Base-by-base conservation (phyloP, 2,888 invertebrate genomes). In the Platypus cylindrus region DNA sequence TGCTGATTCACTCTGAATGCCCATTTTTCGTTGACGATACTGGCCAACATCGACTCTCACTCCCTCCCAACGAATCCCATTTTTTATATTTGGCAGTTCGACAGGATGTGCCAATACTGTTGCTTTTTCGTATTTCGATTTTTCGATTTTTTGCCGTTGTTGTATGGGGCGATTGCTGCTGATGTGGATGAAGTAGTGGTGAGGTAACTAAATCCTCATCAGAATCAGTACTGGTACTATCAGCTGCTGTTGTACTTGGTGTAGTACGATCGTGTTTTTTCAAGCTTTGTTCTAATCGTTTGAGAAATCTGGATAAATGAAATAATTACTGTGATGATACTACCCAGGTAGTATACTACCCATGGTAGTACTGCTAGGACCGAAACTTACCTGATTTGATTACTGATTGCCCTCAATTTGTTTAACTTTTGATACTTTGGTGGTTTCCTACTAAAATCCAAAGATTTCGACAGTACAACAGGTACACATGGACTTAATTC, bases 361-460 rank as follows among this genome's bases (percentile, higher is more conserved):
- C n/a, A n/a, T n/a, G n/a, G n/a, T n/a, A n/a, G n/a, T n/a, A n/a
- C n/a, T 2, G 3, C 7, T 13, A 2, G 4, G 8, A 12, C 3
- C 8, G 27, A 30, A 22, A 38, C 35, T 52, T 61, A 79, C 81
- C 80, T 73, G 57, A 81, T 81, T 63, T 81, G 81, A 60, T 80
- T 77, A 50, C 80, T 76, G 48, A 81, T 79, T 16, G 79, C 76
- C 48, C 75, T 66, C 49, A 81, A 59, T 46, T 76, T 71, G 59
- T 73, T 77, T 38, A 79, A 66, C 66, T 79, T 80, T 48, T 64
- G 63, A 28, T 62, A 58, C 34, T 32, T 70, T 16, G 47, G 68
- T 54, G 36, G 36, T 22, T 39, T 40, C 35, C 40, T 44, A 40
- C 65, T 56, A 5, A 67, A 59, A 46, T 72, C 74, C 51, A 70